These are phyloP conservation scores for Netelia inedita DNA, from an alignment of 2,888 invertebrate genomes.

Conservation along the genomic window DNA sequence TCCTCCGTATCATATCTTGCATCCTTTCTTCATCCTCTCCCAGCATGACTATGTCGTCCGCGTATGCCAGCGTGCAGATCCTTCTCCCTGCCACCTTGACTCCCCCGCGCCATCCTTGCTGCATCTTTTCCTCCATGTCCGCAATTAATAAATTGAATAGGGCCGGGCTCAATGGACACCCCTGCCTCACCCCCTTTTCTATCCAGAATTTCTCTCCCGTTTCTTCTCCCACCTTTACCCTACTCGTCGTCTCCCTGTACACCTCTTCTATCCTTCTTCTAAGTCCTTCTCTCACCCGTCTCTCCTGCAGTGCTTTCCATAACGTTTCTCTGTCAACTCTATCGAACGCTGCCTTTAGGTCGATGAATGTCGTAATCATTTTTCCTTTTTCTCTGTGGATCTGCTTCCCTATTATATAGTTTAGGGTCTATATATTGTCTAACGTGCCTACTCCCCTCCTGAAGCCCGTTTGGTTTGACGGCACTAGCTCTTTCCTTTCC, in stretches of 20 bases:
- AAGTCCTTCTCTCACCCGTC: slow-evolving; percentile 26
- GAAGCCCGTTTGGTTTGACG: slow-evolving; percentile 51
- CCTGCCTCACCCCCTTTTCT: slow-evolving; percentile 68
- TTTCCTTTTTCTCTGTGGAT: too few species aligned
- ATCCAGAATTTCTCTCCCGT: slow-evolving; percentile 64
- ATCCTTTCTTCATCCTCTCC: slow-evolving; percentile 22
- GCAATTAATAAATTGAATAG: slow-evolving; percentile 65
- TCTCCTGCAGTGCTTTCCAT: slow-evolving; percentile 20
- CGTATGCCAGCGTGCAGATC: neutral
- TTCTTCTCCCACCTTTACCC: slow-evolving; percentile 49
- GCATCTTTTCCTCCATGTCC: slow-evolving; percentile 54
- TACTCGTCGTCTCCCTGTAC: slow-evolving; percentile 55
- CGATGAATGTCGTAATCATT: too few species aligned
- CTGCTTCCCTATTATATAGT: slow-evolving; percentile 21
- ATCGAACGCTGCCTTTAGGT: too few species aligned
- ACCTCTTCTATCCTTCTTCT: slow-evolving; percentile 53
- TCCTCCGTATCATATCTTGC: too few species aligned
- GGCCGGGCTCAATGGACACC: slow-evolving; percentile 68
- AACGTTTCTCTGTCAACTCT: slow-evolving; percentile 19
- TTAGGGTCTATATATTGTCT: slow-evolving; percentile 55
- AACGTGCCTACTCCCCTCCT: slow-evolving; percentile 39
- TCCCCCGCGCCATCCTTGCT: neutral
- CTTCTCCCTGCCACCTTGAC: neutral
- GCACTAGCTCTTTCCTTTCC: slow-evolving; percentile 31
- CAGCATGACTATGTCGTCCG: slow-evolving; percentile 16